phyloP scores from a whole-genome alignment of 2,113 vertebrate genomes.

The Limnothrissa miodon region DNA sequence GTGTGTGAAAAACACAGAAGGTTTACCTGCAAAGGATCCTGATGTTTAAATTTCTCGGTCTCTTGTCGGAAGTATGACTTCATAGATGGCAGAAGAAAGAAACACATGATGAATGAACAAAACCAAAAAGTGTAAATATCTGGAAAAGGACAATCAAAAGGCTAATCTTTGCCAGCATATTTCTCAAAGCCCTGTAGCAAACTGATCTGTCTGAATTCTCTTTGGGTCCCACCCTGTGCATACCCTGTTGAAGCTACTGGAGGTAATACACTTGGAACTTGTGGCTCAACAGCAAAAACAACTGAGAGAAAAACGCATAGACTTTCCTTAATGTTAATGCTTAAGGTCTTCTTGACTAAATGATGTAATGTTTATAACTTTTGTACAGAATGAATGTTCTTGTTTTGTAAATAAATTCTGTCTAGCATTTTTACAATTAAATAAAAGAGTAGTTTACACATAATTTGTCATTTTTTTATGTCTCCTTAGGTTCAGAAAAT shows the following conservation, averaged over 20 bases:
- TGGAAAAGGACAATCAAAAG: neutral
- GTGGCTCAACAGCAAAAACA: neutral
- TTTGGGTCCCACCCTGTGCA: neutral
- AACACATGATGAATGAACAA: neutral
- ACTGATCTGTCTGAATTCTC: neutral
- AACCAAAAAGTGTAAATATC: neutral
- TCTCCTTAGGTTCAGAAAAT: neutral
- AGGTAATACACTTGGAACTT: neutral
- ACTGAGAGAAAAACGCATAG: neutral
- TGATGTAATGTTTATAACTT: constrained; percentile 6
- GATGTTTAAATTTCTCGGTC: neutral
- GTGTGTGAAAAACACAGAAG: constrained; percentile 12
- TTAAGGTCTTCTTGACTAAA: neutral
- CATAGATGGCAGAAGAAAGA: neutral
- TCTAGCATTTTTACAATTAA: constrained; percentile 41
- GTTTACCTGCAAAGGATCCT: constrained; percentile 14
- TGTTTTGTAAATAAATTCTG: constrained; percentile 49
- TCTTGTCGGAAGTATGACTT: constrained; percentile 9
- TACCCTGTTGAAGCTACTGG: neutral
- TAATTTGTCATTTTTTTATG: constrained; percentile 2
- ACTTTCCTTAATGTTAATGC: neutral
- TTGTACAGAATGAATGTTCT: constrained; percentile 39
- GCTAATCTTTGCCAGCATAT: neutral
- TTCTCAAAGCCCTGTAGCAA: neutral
- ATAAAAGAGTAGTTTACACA: constrained; percentile 25